Evolutionary conservation across 1,140 invertebrate genomes (phyloP).

Genomic region (Penaeus japonicus): DNA sequence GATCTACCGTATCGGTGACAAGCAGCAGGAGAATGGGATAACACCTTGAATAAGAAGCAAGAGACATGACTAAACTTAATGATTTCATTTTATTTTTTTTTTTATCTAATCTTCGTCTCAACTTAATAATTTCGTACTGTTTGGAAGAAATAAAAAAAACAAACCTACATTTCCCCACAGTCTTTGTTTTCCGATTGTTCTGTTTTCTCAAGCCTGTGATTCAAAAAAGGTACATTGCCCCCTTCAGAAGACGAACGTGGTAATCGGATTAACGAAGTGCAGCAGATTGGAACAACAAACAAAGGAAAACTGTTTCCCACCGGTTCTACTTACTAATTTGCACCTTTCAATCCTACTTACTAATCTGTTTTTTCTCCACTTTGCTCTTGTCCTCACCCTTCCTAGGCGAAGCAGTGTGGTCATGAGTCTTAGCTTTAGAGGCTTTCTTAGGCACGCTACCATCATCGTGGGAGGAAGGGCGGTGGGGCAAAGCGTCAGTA

Average conservation of each 20-base stretch:
- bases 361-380: conserved; percentile 59
- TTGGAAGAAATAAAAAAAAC: not conserved
- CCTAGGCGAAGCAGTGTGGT: conserved; percentile 58
- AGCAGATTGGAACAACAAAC: conserved; percentile 30
- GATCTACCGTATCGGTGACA: not conserved
- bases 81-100: too few relatives aligned
- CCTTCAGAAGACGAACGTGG: conserved; percentile 42
- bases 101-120: too few relatives aligned
- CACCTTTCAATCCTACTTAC: conserved; percentile 57
- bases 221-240: not conserved
- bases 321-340: conserved; percentile 42
- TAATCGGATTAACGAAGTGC: conserved; percentile 55
- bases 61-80: too few relatives aligned
- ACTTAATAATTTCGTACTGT: not conserved
- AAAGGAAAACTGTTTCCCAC: conserved; percentile 31
- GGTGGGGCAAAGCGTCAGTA: conserved; percentile 54
- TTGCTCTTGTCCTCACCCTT: conserved; percentile 59
- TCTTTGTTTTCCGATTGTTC: not conserved
- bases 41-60: conserved; percentile 1
- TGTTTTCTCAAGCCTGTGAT: not conserved
- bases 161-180: not conserved
- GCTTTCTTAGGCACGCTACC: conserved; percentile 58
- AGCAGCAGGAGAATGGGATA: not conserved
- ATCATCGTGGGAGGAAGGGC: conserved; percentile 58
- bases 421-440: conserved; percentile 59